Evolutionary conservation across 2,113 vertebrate genomes (phyloP), one percentile per base, ranked within the genome.

Genomic region (Syngnathus floridae): DNA sequence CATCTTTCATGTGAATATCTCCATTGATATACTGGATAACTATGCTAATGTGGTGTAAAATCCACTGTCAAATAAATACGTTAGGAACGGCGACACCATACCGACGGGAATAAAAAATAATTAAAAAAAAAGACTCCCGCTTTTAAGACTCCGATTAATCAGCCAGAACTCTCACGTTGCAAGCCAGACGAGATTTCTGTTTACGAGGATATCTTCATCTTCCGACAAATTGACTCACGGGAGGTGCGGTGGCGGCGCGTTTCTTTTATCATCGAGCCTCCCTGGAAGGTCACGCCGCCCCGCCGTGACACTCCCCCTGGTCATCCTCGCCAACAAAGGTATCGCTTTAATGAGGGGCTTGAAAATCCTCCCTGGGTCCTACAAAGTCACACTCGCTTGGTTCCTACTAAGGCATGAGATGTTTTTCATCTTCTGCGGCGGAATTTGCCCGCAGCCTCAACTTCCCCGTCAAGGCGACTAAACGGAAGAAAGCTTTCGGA

Each of bases 161-260:
- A 63, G 31, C 61, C 70, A 56, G 64, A 73, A 35, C 68, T 65
- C 54, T 67, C 13, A 67, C 38, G 65, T 52, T 51, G 40, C 65
- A 46, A 46, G 70, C 45, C 45, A 65, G 67, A 72, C 58, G 67
- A 74, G 64, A 12, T 66, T 55, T 64, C 48, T 66, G 67, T 82
- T 87, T 70, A 80, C 48, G 67, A 74, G 75, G 68, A 72, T 62
- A 79, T 86, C 74, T 79, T 88, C 81, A 85, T 82, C 85, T 84
- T 80, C 66, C 66, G 70, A 81, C 76, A 83, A 82, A 86, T 70
- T 80, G 77, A 73, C 72, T 63, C 51, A 55, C 67, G 54, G 54
- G 26, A 56, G 26, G 54, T 56, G 54, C 13, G 54, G 1, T 1
- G 11, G 22, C 1, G 54, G 54, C 72, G 72, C 66, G 68, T 69